phyloP scores from a whole-genome alignment of 2,888 invertebrate species.

The Lycophotia porphyrea region DNA sequence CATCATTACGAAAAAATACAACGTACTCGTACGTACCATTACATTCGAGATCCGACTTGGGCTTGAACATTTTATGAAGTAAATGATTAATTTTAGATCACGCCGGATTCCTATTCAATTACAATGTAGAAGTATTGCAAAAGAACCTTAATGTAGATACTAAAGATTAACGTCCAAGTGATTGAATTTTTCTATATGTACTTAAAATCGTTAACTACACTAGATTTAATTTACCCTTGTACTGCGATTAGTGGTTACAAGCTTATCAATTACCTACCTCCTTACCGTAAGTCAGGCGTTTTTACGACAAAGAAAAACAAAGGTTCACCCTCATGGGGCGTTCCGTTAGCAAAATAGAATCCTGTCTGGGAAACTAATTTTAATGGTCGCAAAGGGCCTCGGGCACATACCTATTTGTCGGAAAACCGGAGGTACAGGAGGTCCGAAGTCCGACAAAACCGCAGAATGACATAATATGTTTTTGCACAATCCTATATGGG shows the following conservation, averaged over 20 bases:
- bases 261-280: slow-evolving; percentile 53
- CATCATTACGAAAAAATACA: slow-evolving; percentile 26
- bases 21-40: slow-evolving; percentile 1
- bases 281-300: slow-evolving; percentile 41
- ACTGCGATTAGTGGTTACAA: slow-evolving; percentile 21
- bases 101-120: background rate
- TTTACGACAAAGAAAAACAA: slow-evolving; percentile 60
- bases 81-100: background rate
- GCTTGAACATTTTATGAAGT: background rate
- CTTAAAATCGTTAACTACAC: background rate
- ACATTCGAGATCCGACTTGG: background rate
- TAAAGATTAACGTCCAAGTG: background rate
- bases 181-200: background rate
- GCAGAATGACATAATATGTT: slow-evolving; percentile 18
- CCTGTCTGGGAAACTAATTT: slow-evolving; percentile 79
- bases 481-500: slow-evolving; percentile 30
- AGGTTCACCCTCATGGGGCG: slow-evolving; percentile 65
- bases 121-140: background rate
- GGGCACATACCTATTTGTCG: slow-evolving; percentile 66
- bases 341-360: slow-evolving; percentile 75
- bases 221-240: slow-evolving; percentile 12
- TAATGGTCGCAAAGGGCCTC: slow-evolving; percentile 70
- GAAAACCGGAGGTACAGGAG: slow-evolving; percentile 41
- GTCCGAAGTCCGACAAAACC: slow-evolving; percentile 20
- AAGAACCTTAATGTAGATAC: background rate